Evolutionary conservation across 2,888 invertebrate genomes (phyloP).

Genomic region (Arctia plantaginis): DNA sequence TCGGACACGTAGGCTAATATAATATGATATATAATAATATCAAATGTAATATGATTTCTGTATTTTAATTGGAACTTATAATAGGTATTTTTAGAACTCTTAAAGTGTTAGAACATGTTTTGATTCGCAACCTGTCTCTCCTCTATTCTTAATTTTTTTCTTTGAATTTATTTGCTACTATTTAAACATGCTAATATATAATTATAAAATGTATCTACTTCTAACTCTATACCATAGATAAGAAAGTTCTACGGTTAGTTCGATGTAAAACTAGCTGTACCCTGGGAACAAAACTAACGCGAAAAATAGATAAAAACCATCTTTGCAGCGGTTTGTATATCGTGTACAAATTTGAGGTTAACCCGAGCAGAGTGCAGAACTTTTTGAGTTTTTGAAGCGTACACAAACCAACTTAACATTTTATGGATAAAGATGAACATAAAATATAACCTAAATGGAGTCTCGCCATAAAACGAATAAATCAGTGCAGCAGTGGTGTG

Average conservation of each 20-base stretch:
- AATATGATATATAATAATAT: too few relatives aligned
- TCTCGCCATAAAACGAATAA: conserved; percentile 40
- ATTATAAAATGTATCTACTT: neutral
- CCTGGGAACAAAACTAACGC: neutral
- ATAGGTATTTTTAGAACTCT: too few relatives aligned
- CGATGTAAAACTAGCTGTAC: neutral
- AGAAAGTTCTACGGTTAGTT: neutral
- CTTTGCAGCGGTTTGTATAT: neutral
- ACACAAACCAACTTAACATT: neutral
- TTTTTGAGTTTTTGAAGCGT: neutral
- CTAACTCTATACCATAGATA: neutral
- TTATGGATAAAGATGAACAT: neutral
- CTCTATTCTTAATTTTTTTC: too few relatives aligned
- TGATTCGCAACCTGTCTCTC: neutral
- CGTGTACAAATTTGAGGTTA: neutral
- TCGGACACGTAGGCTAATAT: too few relatives aligned
- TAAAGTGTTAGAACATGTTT: too few relatives aligned
- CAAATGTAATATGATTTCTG: too few relatives aligned
- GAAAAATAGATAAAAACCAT: neutral
- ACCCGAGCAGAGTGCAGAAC: neutral
- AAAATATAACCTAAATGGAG: conserved; percentile 12
- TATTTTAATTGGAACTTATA: too few relatives aligned
- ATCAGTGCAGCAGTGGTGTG: conserved; percentile 40
- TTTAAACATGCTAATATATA: neutral
- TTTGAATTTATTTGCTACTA: neutral